Evolutionary conservation across 2,888 invertebrate species (phyloP).

Genomic region (Trachelus stipa): DNA sequence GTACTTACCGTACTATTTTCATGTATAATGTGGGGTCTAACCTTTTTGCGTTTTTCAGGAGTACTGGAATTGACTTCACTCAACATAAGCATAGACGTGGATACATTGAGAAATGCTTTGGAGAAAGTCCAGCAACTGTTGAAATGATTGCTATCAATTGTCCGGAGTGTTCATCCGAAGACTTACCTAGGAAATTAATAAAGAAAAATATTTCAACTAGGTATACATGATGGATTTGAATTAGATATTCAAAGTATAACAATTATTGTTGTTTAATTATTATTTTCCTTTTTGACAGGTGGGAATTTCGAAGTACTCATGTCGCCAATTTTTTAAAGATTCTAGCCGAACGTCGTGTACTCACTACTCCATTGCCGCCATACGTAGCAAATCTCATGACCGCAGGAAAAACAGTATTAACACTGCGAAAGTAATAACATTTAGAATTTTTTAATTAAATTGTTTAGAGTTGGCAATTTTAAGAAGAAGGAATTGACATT

Average conservation of each 20-base stretch:
- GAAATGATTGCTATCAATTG: slow-evolving; percentile 43
- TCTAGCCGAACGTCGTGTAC: slow-evolving; percentile 42
- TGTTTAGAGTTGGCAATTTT: background rate
- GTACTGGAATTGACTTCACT: slow-evolving; percentile 53
- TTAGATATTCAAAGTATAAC: background rate
- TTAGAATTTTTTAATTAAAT: background rate
- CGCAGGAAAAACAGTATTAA: slow-evolving; percentile 48
- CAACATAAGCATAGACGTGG: slow-evolving; percentile 46
- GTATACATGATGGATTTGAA: slow-evolving; percentile 33
- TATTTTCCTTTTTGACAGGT: slow-evolving; percentile 40
- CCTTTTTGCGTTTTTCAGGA: slow-evolving; percentile 29
- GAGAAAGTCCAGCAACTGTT: slow-evolving; percentile 45
- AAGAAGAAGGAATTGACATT: background rate
- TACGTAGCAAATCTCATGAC: slow-evolving; percentile 51
- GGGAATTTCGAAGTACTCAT: slow-evolving; percentile 54
- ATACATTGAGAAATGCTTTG: slow-evolving; percentile 48
- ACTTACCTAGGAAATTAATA: slow-evolving; percentile 31
- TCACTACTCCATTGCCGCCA: slow-evolving; percentile 49
- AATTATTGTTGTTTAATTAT: background rate
- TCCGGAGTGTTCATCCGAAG: slow-evolving; percentile 30
- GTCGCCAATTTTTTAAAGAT: slow-evolving; percentile 42
- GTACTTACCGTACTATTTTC: background rate
- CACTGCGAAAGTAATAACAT: slow-evolving; percentile 21
- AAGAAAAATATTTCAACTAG: slow-evolving; percentile 32
- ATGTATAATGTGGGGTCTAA: background rate